These are phyloP conservation scores for Oligia strigilis DNA, from an alignment of 2,888 invertebrate genomes.

Conservation along the genomic window DNA sequence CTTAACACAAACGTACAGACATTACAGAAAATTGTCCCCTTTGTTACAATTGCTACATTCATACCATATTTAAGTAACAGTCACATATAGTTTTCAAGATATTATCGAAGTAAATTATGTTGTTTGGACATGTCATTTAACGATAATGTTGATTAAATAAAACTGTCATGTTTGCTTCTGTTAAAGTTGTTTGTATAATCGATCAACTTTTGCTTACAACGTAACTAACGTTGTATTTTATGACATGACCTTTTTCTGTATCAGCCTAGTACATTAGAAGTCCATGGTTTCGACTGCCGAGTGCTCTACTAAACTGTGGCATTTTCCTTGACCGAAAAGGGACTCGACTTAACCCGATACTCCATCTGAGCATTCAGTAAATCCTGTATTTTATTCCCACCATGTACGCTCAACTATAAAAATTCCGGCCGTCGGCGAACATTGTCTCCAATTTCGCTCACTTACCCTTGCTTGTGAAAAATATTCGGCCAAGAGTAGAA, in stretches of 20 bases:
- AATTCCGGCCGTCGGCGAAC: conserved; percentile 78
- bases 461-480: conserved; percentile 78
- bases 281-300: conserved; percentile 19
- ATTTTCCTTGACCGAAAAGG: conserved; percentile 58
- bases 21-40: conserved; percentile 79
- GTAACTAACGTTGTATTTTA: conserved; percentile 4
- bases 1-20: conserved; percentile 78
- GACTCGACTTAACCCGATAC: conserved; percentile 56
- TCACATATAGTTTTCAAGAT: conserved; percentile 59
- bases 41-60: conserved; percentile 78
- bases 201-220: background rate
- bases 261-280: conserved; percentile 34
- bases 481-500: conserved; percentile 79
- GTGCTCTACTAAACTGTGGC: conserved; percentile 36
- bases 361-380: conserved; percentile 73
- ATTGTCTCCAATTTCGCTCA: conserved; percentile 81
- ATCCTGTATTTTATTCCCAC: conserved; percentile 77
- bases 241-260: conserved; percentile 24
- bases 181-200: conserved; percentile 35
- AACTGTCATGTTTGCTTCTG: conserved; percentile 36
- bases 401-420: conserved; percentile 78
- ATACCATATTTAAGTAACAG: conserved; percentile 66
- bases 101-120: conserved; percentile 60
- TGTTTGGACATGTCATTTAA: conserved; percentile 46
- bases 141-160: conserved; percentile 53